phyloP scores from a whole-genome alignment of 2,797 vertebrate genomes.

The Gymnoscopelus braueri region DNA sequence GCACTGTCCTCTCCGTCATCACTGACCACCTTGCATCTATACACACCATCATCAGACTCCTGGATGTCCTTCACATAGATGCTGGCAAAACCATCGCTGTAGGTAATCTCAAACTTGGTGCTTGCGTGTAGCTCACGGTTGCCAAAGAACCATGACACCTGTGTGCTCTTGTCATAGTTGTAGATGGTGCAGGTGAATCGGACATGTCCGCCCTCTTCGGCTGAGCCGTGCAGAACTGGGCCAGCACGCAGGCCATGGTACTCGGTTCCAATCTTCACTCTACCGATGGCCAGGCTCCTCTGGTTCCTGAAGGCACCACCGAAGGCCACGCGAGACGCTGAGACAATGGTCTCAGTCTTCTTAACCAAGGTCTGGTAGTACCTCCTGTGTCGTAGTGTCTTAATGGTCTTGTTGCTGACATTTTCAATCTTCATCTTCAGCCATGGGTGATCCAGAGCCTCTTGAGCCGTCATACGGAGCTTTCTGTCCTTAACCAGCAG shows the following conservation, averaged over 20 bases:
- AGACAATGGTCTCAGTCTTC: slow-evolving; percentile 91
- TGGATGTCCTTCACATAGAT: slow-evolving; percentile 96
- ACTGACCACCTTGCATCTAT: slow-evolving; percentile 94
- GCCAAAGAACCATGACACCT: slow-evolving; percentile 95
- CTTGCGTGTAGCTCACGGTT: slow-evolving; percentile 90
- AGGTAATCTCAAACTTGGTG: slow-evolving; percentile 95
- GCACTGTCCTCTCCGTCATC: slow-evolving; percentile 95
- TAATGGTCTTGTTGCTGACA: slow-evolving; percentile 91
- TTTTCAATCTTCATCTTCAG: slow-evolving; percentile 93
- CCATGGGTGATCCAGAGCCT: slow-evolving; percentile 95
- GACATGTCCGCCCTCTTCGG: slow-evolving; percentile 92
- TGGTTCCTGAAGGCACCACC: slow-evolving; percentile 94
- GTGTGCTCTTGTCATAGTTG: slow-evolving; percentile 92
- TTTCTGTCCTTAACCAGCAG: slow-evolving; percentile 93
- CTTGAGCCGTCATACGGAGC: slow-evolving; percentile 94
- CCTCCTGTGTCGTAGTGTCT: slow-evolving; percentile 93
- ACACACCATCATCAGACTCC: slow-evolving; percentile 92
- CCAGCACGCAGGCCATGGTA: slow-evolving; percentile 90
- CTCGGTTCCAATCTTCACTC: slow-evolving; percentile 94
- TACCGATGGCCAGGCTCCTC: slow-evolving; percentile 90
- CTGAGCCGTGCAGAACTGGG: slow-evolving; percentile 90
- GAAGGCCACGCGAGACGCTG: slow-evolving; percentile 90
- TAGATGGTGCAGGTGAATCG: slow-evolving; percentile 91
- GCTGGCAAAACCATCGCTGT: slow-evolving; percentile 91
- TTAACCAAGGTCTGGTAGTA: slow-evolving; percentile 95